A percentile compares a stretch with the other conserved stretches of the same genome.
phyloP scores from a whole-genome alignment of 2,113 vertebrate species.

The Ceuthmochares aereus region DNA sequence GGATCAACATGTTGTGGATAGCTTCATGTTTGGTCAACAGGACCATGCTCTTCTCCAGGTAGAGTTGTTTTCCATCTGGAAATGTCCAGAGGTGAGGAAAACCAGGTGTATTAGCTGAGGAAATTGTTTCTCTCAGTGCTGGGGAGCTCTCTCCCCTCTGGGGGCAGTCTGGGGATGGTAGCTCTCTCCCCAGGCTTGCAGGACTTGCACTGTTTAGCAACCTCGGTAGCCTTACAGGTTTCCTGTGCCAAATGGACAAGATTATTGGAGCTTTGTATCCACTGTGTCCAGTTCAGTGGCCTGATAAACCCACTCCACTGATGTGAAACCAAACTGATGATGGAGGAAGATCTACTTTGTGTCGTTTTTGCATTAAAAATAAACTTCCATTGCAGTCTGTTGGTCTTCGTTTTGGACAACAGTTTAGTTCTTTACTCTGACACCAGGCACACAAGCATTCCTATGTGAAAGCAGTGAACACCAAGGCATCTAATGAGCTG shows the following conservation, averaged over 20 bases:
- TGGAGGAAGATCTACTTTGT: neutral
- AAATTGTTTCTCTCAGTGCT: neutral
- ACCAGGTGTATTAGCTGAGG: neutral
- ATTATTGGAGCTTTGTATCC: neutral
- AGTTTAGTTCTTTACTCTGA: neutral
- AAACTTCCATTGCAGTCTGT: too few species aligned
- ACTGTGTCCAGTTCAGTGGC: neutral
- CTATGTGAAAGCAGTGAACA: neutral
- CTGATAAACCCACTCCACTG: neutral
- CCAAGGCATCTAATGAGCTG: too few species aligned
- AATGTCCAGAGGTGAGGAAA: neutral
- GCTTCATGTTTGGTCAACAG: neutral
- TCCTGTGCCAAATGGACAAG: neutral
- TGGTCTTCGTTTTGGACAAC: rapidly evolving
- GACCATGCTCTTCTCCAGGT: rapidly evolving
- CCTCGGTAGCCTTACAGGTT: neutral
- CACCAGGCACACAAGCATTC: neutral
- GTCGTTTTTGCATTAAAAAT: neutral
- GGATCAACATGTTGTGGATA: rapidly evolving
- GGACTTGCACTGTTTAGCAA: neutral
- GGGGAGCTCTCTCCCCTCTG: neutral
- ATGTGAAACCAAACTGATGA: neutral
- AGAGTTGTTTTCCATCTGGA: neutral
- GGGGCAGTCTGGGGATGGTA: too few species aligned
- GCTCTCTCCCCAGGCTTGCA: neutral